Percentiles rank a stretch among this genome's conserved stretches.
Evolutionary conservation across 2,113 vertebrate species (phyloP).

Genomic region (Opisthocomus hoazin): DNA sequence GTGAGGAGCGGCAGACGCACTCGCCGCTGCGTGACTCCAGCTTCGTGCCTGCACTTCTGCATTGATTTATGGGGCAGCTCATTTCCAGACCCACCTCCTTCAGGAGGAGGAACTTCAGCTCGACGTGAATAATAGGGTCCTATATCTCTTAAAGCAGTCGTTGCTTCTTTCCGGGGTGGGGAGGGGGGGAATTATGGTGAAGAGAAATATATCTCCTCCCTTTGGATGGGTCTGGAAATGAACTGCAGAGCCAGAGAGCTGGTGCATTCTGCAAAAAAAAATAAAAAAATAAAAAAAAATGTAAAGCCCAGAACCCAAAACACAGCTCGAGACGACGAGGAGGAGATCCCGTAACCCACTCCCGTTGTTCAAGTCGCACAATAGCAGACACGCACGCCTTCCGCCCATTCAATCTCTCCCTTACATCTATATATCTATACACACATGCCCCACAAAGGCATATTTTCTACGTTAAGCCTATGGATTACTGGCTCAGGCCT

Average conservation of each 20-base stretch:
- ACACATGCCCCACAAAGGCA: slow-evolving; percentile 54
- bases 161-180: background rate
- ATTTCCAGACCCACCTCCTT: slow-evolving; percentile 40
- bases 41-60: background rate
- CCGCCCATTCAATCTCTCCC: slow-evolving; percentile 48
- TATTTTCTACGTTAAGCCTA: slow-evolving; percentile 70
- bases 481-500: slow-evolving; percentile 87
- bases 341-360: background rate
- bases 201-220: background rate
- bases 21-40: background rate
- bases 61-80: slow-evolving; percentile 46
- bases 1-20: background rate
- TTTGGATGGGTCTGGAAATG: background rate
- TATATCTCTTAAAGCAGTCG: slow-evolving; percentile 1
- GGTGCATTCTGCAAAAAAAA: background rate
- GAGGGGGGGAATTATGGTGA: background rate
- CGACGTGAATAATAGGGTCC: background rate
- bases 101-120: slow-evolving; percentile 26
- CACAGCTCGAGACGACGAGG: background rate
- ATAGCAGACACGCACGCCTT: background rate
- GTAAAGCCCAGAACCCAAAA: background rate
- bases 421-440: slow-evolving; percentile 38
- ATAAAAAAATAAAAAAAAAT: background rate
- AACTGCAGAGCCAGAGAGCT: background rate
- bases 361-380: background rate